phyloP scores from a whole-genome alignment of 2,888 invertebrate species.

The Timandra comae region DNA sequence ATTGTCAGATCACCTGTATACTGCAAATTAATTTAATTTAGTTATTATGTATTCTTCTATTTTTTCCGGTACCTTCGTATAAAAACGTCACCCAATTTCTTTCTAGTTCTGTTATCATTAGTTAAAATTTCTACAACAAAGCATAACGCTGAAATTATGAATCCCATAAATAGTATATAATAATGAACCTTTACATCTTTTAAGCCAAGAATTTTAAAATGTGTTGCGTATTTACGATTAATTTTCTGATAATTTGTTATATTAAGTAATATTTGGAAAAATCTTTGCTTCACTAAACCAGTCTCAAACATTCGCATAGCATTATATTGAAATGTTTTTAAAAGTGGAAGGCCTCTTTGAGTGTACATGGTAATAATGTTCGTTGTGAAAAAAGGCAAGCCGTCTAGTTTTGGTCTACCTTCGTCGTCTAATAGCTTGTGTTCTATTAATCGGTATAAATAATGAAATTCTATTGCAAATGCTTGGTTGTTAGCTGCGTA shows the following conservation, averaged over 20 bases:
- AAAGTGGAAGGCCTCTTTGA: conserved; percentile 39
- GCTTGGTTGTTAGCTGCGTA: conserved; percentile 30
- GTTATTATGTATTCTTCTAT: too few species aligned
- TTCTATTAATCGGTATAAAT: conserved; percentile 32
- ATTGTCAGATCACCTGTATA: too few species aligned
- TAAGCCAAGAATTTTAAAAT: too few species aligned
- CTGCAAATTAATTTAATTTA: too few species aligned
- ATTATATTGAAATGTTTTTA: conserved; percentile 30
- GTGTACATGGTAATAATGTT: conserved; percentile 33
- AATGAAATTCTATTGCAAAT: conserved; percentile 36
- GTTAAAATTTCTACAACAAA: conserved; percentile 1
- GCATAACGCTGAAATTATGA: conserved; percentile 17
- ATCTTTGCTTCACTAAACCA: conserved; percentile 36
- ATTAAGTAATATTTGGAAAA: conserved; percentile 22
- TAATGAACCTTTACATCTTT: too few species aligned
- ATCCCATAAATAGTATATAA: too few species aligned
- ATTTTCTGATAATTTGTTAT: neutral
- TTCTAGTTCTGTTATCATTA: too few species aligned
- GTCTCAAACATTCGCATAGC: conserved; percentile 36
- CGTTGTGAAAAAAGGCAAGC: conserved; percentile 28
- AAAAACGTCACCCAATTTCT: too few species aligned
- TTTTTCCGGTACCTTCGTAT: too few species aligned
- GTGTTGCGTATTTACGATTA: neutral
- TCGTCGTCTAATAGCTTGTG: conserved; percentile 30
- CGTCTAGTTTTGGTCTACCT: conserved; percentile 33